Percentiles rank a stretch among this genome's conserved stretches.
Evolutionary conservation across 2,888 invertebrate genomes (phyloP).

Genomic region (Hemithea aestivaria): DNA sequence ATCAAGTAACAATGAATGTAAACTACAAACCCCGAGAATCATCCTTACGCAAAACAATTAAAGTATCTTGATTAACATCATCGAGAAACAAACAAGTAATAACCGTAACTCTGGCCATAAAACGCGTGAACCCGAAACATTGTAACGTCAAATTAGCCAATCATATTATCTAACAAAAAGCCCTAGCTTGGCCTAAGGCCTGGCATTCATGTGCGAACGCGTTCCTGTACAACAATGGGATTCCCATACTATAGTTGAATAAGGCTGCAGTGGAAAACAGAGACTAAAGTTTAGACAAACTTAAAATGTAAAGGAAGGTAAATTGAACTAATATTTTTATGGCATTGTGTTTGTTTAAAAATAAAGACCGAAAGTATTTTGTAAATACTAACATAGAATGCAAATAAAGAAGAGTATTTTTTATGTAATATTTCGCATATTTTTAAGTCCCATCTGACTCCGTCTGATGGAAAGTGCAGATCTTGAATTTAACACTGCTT

Average conservation of each 20-base stretch:
- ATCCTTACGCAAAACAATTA: constrained; percentile 20
- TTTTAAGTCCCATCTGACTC: too few species aligned
- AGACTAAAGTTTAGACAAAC: constrained; percentile 2
- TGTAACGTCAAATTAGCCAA: constrained; percentile 49
- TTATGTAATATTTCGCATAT: too few species aligned
- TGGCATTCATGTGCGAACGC: constrained; percentile 67
- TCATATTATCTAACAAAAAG: constrained; percentile 42
- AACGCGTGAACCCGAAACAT: constrained; percentile 21
- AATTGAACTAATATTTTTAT: too few species aligned
- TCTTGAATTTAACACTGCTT: too few species aligned
- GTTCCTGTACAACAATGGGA: constrained; percentile 30
- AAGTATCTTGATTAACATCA: constrained; percentile 17
- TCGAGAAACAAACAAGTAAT: constrained; percentile 12
- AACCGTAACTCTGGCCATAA: constrained; percentile 21
- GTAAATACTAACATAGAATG: too few species aligned
- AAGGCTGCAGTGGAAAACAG: constrained; percentile 5
- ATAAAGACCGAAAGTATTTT: too few species aligned
- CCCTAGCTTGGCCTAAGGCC: constrained; percentile 37
- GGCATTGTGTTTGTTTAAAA: too few species aligned
- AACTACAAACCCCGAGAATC: constrained; percentile 1
- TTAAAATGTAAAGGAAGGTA: too few species aligned
- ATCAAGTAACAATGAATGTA: too few species aligned
- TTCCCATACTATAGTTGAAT: constrained; percentile 27
- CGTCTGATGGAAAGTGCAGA: too few species aligned
- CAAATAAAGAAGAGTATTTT: too few species aligned